phyloP scores from a whole-genome alignment of 2,888 invertebrate genomes.

The Conops quadrifasciatus region DNA sequence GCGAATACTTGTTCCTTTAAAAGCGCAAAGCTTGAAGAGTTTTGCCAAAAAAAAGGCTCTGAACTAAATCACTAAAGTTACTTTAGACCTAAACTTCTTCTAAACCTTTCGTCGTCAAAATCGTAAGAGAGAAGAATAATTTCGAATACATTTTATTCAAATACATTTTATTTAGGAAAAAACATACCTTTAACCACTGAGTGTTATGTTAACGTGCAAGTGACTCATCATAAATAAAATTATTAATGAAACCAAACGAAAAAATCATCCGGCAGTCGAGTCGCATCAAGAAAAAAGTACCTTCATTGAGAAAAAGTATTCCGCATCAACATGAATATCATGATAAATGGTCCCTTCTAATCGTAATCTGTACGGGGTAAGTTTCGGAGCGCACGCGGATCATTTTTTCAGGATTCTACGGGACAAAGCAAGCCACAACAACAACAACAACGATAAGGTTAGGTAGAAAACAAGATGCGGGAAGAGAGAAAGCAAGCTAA shows the following conservation, averaged over 20 bases:
- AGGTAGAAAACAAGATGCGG: constrained; percentile 37
- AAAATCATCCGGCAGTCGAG: constrained; percentile 39
- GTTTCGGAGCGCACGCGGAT: constrained; percentile 54
- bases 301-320: constrained; percentile 63
- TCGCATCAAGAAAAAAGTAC: constrained; percentile 38
- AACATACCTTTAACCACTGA: background rate
- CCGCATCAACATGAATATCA: constrained; percentile 63
- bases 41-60: no score
- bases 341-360: constrained; percentile 63
- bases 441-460: no score
- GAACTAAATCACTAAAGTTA: no score
- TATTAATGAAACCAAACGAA: constrained; percentile 56
- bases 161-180: no score
- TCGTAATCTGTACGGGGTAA: constrained; percentile 63
- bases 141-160: no score
- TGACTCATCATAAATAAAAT: constrained; percentile 65
- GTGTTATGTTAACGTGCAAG: constrained; percentile 58
- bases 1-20: no score
- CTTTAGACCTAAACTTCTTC: no score
- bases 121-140: no score
- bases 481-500: constrained; percentile 30
- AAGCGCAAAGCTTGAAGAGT: no score
- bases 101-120: no score
- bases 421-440: background rate
- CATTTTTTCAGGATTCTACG: constrained; percentile 43